These are phyloP conservation scores for Rugalucina vietnamica DNA, from an alignment of 2,888 invertebrate genomes.

Conservation along the genomic window DNA sequence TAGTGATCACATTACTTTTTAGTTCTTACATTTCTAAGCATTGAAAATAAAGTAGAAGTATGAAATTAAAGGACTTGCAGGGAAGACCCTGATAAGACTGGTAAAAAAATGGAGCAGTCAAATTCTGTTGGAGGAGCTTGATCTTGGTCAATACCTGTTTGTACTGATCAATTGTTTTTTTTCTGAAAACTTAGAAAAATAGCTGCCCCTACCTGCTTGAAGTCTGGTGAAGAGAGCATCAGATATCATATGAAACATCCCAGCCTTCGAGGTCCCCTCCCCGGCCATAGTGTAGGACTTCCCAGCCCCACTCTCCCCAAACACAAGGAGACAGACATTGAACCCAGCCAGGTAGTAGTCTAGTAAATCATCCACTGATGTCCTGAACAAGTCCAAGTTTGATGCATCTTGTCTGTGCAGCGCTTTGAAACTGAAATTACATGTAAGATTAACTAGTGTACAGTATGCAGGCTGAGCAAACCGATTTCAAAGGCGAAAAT, in stretches of 20 bases:
- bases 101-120: too few species aligned
- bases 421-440: slow-evolving; percentile 73
- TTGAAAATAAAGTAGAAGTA: too few species aligned
- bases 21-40: too few species aligned
- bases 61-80: too few species aligned
- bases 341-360: slow-evolving; percentile 80
- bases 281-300: slow-evolving; percentile 80
- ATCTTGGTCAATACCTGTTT: too few species aligned
- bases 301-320: slow-evolving; percentile 81
- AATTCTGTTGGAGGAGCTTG: too few species aligned
- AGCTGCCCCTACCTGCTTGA: slow-evolving; percentile 72
- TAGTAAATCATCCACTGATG: slow-evolving; percentile 75
- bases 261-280: slow-evolving; percentile 73
- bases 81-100: too few species aligned
- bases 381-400: slow-evolving; percentile 77
- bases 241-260: slow-evolving; percentile 77
- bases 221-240: slow-evolving; percentile 79
- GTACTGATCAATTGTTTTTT: too few species aligned
- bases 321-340: slow-evolving; percentile 79
- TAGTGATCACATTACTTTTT: too few species aligned
- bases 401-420: slow-evolving; percentile 73
- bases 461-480: not conserved
- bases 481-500: too few species aligned
- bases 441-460: not conserved
- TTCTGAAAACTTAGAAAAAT: not conserved